Evolutionary conservation across 1,140 invertebrate species (phyloP).

Genomic region (Drosophila watanabei): DNA sequence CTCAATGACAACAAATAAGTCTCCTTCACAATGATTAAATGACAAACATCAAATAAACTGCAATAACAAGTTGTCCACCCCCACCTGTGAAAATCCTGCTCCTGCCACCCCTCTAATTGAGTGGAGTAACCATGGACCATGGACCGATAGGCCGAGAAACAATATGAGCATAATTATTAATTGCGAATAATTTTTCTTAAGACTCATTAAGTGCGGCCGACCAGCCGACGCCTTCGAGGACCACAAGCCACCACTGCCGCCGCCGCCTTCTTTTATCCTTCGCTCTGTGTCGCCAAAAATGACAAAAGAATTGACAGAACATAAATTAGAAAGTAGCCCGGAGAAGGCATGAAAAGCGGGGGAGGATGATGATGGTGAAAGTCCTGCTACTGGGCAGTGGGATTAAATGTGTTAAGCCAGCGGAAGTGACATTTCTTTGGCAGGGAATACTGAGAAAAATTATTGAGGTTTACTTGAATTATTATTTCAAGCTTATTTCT

Average conservation of each 20-base stretch:
- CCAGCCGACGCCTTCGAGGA: constrained; percentile 57
- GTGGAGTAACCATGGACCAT: constrained; percentile 22
- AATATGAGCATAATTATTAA: constrained; percentile 83
- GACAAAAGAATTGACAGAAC: constrained; percentile 78
- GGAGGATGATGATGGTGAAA: constrained; percentile 23
- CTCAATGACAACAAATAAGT: constrained; percentile 70
- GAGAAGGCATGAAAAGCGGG: constrained; percentile 10
- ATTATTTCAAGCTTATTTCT: not conserved
- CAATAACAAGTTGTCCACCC: constrained; percentile 62
- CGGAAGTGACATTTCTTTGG: constrained; percentile 75
- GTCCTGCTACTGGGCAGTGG: constrained; percentile 29
- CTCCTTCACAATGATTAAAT: constrained; percentile 68
- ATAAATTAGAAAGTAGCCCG: constrained; percentile 73
- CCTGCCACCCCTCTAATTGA: constrained; percentile 33
- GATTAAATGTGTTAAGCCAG: constrained; percentile 72
- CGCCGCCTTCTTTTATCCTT: constrained; percentile 2
- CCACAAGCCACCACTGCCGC: constrained; percentile 25
- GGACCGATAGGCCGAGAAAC: constrained; percentile 57
- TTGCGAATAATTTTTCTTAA: constrained; percentile 83
- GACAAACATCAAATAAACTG: constrained; percentile 79
- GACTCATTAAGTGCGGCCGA: constrained; percentile 77
- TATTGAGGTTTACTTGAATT: not conserved
- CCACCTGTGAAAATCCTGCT: not conserved
- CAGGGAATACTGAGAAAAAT: not conserved
- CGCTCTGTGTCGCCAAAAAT: constrained; percentile 41